Base-by-base conservation (phyloP, 2,888 invertebrate species). In the Eremobia ochroleuca region DNA sequence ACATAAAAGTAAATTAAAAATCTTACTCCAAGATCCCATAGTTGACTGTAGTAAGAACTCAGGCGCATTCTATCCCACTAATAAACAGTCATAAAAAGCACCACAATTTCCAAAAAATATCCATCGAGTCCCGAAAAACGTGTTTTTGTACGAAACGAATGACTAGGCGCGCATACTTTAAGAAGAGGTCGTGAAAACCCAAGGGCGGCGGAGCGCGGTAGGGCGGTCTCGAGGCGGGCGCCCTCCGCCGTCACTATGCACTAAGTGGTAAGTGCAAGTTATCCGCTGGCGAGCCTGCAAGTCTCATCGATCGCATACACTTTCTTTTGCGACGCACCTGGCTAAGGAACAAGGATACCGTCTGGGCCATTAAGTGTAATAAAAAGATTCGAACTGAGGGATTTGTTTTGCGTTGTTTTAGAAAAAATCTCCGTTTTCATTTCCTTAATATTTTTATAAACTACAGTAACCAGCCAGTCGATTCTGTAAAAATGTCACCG, bases 221-320 rank as follows among this genome's bases (percentile, higher is more conserved):
- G 85, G 85, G 87, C 83, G 89, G 88, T 79, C 87, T 87, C 88
- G 91, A 93, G 92, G 90, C 95, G 94, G 90, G 92, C 92, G 91
- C 92, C 92, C 92, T 92, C 92, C 86, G 89, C 91, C 91, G 91
- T 89, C 90, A 92, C 94, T 93, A 92, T 95, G 94, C 94, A 94
- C 92, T 91, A 93, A 95, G 94, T 96, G 96, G 93, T 91, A 92
- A 94, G 93, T 95, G 96, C 95, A 95, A 93, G 91, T 90, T 88
- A 88, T 88, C 87, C 88, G 88, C 87, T 82, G 87, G 89, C 85
- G 88, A 90, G 89, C 87, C 89, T 90, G 90, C 89, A 90, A 90
- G 90, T 90, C 90, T 87, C 93, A 94, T 93, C 94, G 95, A 96
- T 95, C 94, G 93, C 89, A 90, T 90, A 87, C 87, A 93, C 93